Evolutionary conservation across 2,888 invertebrate species (phyloP).

Genomic region (Tribolium freemani): DNA sequence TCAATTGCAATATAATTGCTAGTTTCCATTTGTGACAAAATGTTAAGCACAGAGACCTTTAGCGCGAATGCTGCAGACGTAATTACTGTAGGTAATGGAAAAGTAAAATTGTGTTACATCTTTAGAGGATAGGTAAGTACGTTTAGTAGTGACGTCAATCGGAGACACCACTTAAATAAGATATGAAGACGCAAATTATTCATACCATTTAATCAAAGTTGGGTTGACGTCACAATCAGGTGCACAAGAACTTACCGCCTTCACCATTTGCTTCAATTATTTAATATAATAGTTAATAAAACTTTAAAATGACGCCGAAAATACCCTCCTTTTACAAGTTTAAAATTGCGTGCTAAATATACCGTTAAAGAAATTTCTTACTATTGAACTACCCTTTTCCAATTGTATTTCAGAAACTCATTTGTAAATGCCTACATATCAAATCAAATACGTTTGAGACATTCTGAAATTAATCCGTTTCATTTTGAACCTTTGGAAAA

Average conservation of each 20-base stretch:
- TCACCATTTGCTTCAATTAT: neutral
- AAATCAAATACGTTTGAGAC: too few relatives aligned
- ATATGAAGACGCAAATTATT: neutral
- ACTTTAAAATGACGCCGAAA: neutral
- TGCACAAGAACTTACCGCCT: neutral
- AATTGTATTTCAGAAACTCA: too few relatives aligned
- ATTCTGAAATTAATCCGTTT: too few relatives aligned
- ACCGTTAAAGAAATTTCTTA: too few relatives aligned
- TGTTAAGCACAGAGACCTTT: too few relatives aligned
- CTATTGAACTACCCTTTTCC: too few relatives aligned
- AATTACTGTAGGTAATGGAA: neutral
- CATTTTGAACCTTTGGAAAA: neutral
- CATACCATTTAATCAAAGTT: neutral
- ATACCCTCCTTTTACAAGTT: neutral
- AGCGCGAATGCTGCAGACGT: neutral
- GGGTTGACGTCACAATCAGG: neutral
- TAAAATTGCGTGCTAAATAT: too few relatives aligned
- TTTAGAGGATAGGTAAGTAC: neutral
- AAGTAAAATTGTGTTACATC: neutral
- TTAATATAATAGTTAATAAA: neutral
- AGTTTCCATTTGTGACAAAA: too few relatives aligned
- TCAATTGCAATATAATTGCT: too few relatives aligned
- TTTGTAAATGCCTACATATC: too few relatives aligned
- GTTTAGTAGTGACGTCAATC: neutral
- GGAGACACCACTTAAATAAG: neutral